Evolutionary conservation across 2,888 invertebrate species (phyloP).

Genomic region (Carcina quercana): DNA sequence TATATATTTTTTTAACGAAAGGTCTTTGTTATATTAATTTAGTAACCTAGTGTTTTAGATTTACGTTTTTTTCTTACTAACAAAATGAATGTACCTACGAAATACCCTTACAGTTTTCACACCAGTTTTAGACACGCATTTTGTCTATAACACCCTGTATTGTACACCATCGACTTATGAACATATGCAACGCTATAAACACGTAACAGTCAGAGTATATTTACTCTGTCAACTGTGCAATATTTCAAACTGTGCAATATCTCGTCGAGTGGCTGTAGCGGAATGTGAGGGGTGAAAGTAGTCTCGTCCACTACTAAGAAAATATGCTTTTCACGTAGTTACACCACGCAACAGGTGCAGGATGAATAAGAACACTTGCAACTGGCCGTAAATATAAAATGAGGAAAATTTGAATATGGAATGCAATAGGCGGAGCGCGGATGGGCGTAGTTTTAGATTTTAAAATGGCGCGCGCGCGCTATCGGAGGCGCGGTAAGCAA

Average conservation of each 20-base stretch:
- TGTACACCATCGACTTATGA: too few relatives aligned
- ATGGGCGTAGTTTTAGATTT: constrained; percentile 36
- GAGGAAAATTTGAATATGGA: constrained; percentile 16
- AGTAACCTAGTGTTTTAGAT: too few relatives aligned
- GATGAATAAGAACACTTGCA: constrained; percentile 1
- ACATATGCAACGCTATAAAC: too few relatives aligned
- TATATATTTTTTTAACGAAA: too few relatives aligned
- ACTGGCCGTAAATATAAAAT: not conserved
- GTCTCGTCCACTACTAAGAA: constrained; percentile 63
- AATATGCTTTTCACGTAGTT: constrained; percentile 68
- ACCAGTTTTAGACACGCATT: too few relatives aligned
- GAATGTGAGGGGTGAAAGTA: constrained; percentile 70
- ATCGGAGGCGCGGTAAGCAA: constrained; percentile 52
- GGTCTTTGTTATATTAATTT: too few relatives aligned
- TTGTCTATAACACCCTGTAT: too few relatives aligned
- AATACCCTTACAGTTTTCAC: too few relatives aligned
- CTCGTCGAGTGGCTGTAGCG: constrained; percentile 28
- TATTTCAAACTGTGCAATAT: constrained; percentile 39
- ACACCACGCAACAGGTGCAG: constrained; percentile 62
- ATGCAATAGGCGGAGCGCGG: constrained; percentile 28
- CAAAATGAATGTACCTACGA: too few relatives aligned
- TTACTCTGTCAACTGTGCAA: too few relatives aligned
- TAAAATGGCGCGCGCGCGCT: constrained; percentile 47
- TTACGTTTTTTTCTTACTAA: too few relatives aligned
- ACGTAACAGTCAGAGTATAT: too few relatives aligned